Conservation (phyloP, 1,140 invertebrate genomes). For the Physella acuta region DNA sequence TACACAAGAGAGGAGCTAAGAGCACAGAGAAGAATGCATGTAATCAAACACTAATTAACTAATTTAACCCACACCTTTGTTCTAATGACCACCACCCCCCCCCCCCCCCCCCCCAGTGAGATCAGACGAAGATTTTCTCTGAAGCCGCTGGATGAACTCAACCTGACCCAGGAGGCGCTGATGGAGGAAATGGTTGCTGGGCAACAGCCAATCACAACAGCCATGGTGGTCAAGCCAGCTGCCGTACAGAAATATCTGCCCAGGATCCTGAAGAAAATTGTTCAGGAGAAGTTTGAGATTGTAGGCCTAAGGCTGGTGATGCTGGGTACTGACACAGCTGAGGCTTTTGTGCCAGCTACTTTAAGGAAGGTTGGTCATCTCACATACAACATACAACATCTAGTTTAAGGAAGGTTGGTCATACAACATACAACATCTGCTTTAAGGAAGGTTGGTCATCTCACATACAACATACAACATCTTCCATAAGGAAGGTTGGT, state of each 20-base stretch:
- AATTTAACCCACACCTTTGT: no score
- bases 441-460: neutral
- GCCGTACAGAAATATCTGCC: conserved; percentile 44
- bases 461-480: neutral
- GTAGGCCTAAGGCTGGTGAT: conserved; percentile 39
- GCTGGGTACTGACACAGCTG: conserved; percentile 30
- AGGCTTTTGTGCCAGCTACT: conserved; percentile 13
- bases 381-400: neutral
- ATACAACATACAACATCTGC: no score
- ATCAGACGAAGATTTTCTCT: neutral
- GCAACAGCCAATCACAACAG: conserved; percentile 44
- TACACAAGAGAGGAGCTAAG: no score
- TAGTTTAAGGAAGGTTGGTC: no score
- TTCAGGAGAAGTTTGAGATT: conserved; percentile 48
- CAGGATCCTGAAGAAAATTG: conserved; percentile 47
- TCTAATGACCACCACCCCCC: no score
- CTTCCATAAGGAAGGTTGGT: no score
- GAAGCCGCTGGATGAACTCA: conserved; percentile 8
- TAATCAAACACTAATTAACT: no score
- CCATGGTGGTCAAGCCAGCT: conserved; percentile 49
- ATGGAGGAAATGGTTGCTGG: conserved; percentile 46
- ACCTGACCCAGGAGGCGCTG: conserved; percentile 41
- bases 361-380: neutral
- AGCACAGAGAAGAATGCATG: no score
- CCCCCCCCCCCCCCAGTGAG: no score